phyloP scores from a whole-genome alignment of 1,140 invertebrate species.

The Epicauta chinensis region DNA sequence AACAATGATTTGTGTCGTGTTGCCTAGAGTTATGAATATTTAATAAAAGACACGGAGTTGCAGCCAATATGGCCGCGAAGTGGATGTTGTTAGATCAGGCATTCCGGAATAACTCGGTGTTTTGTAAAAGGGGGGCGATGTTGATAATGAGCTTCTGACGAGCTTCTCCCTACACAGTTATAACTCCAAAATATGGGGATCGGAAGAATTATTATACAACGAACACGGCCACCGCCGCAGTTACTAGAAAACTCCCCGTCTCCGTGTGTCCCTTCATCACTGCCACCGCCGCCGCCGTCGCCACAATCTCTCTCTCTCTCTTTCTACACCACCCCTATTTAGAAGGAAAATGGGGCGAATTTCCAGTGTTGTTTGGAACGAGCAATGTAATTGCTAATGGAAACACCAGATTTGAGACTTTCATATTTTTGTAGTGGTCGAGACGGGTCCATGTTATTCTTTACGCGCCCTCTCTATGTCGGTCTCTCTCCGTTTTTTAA shows the following conservation, averaged over 20 bases:
- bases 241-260: background rate
- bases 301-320: no score
- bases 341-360: background rate
- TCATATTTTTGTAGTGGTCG: background rate
- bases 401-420: background rate
- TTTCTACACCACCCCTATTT: background rate
- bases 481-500: no score
- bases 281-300: no score
- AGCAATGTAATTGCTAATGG: conserved; percentile 11
- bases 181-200: conserved; percentile 22
- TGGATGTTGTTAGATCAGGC: conserved; percentile 11
- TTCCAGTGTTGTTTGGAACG: conserved; percentile 8
- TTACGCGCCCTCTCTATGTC: no score
- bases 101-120: conserved; percentile 15
- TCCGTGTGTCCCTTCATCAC: background rate
- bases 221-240: background rate
- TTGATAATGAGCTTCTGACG: conserved; percentile 21
- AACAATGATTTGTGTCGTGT: no score
- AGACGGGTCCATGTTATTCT: background rate
- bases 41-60: no score
- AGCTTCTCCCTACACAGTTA: conserved; percentile 16
- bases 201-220: conserved; percentile 18
- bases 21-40: no score
- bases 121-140: conserved; percentile 8
- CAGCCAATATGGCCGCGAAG: conserved; percentile 19